Conservation (phyloP, 2,888 invertebrate species). For the Onthophagus sagittarius region DNA sequence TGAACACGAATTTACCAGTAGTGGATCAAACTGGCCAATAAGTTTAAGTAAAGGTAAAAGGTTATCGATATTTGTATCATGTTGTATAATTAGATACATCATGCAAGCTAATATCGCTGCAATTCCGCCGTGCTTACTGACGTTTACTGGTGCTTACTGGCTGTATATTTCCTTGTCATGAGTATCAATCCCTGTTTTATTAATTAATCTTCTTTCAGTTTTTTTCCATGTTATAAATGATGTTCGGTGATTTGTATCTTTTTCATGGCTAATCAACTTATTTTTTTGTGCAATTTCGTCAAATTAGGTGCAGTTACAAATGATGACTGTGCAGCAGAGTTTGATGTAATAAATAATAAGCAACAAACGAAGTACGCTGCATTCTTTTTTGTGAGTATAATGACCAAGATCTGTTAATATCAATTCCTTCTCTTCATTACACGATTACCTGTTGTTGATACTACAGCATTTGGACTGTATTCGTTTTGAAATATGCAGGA, state of each 20-base stretch:
- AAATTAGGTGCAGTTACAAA: too few species aligned
- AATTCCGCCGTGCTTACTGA: slow-evolving; percentile 23
- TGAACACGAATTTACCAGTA: slow-evolving; percentile 26
- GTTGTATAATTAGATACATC: slow-evolving; percentile 23
- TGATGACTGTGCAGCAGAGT: slow-evolving; percentile 18
- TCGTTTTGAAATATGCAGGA: slow-evolving; percentile 22
- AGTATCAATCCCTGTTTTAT: slow-evolving; percentile 15
- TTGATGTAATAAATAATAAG: slow-evolving; percentile 22
- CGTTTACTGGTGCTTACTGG: too few species aligned
- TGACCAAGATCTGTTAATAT: slow-evolving; percentile 21
- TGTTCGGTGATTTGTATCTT: slow-evolving; percentile 21
- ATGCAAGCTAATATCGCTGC: slow-evolving; percentile 24
- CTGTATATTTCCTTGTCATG: slow-evolving; percentile 22
- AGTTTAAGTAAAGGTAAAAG: slow-evolving; percentile 18
- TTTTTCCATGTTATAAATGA: slow-evolving; percentile 25
- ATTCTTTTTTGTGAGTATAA: too few species aligned
- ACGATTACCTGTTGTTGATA: slow-evolving; percentile 20
- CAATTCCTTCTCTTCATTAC: slow-evolving; percentile 23
- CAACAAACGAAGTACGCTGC: too few species aligned
- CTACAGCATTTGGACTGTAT: slow-evolving; percentile 18
- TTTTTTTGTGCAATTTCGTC: too few species aligned
- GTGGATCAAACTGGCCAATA: slow-evolving; percentile 21
- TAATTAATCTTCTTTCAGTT: slow-evolving; percentile 21
- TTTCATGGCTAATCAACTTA: too few species aligned
- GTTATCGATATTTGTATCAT: slow-evolving; percentile 21